Base-by-base conservation (phyloP, 2,888 invertebrate genomes). In the Eurytoma californica region DNA sequence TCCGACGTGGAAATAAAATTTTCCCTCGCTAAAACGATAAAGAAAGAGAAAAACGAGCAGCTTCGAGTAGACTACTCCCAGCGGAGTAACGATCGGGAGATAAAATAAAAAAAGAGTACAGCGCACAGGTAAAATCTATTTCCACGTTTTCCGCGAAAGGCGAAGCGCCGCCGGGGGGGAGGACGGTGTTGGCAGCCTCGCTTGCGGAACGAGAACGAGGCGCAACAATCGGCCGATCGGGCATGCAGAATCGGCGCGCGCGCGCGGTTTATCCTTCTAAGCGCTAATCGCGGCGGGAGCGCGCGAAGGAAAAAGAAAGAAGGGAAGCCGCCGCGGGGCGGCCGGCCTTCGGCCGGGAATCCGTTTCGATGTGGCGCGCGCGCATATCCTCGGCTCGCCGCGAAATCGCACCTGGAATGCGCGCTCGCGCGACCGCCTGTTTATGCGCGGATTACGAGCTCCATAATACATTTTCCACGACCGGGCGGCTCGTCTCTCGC, bases 251-350 rank as follows among this genome's bases (percentile, higher is more conserved):
- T 55, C 65, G 60, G 51, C 57, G 51, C 30, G 51, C 66, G 51
- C 57, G 51, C 30, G 51, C 39, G 39, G 39, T 39, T 39, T 39
- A 70, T 70, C 60, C 66, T 39, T 66, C 70, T 57, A 58, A 73
- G 78, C 72, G 60, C 72, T 79, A 73, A 79, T 73, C 68, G 55
- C n/a, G n/a, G n/a, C n/a, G n/a, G n/a, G n/a, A n/a, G 30, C 16
- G 65, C 55, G 55, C 69, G 72, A 60, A 77, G 57, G 60, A 68
- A 74, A 74, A 57, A 74, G 77, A 67, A 70, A 70, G 73, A 69
- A 72, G 77, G 73, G 72, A 80, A 60, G 76, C 72, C 30, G 60
- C 24, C 30, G 60, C 24, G n/a, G 12, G 5, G 3, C 51, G n/a
- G 30, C 14, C 57, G 77, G 65, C 72, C 72, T 77, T 67, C 77